Percentiles rank a stretch among this genome's conserved stretches.
These are phyloP conservation scores for Muntiacus muntjak DNA, from an alignment of 2,113 vertebrate species.

Conservation along the genomic window DNA sequence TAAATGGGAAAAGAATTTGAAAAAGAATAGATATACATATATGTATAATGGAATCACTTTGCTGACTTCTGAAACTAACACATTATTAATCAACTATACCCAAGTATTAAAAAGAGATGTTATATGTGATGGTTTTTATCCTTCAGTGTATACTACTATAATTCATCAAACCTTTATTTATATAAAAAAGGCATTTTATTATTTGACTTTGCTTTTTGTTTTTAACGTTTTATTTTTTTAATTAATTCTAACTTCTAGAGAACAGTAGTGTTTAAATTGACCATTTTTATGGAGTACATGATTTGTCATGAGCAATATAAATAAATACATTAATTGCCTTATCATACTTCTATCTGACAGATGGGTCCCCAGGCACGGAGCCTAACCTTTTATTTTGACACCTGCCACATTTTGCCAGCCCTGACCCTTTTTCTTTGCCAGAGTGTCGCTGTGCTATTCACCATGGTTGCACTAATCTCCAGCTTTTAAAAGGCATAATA, in stretches of 20 bases:
- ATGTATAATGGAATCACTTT: not conserved
- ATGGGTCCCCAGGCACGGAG: constrained; percentile 72
- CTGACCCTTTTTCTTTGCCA: constrained; percentile 59
- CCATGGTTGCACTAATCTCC: constrained; percentile 65
- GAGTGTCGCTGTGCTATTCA: constrained; percentile 51
- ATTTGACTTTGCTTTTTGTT: not conserved
- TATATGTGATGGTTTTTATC: not conserved
- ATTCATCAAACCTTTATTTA: not conserved
- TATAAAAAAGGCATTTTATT: not conserved
- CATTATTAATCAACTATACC: not conserved
- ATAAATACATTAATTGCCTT: constrained; percentile 72
- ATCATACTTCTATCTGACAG: constrained; percentile 68
- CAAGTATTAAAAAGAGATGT: not conserved
- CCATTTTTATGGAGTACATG: constrained; percentile 20
- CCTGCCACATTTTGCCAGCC: constrained; percentile 67
- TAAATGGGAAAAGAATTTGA: not conserved
- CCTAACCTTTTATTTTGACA: constrained; percentile 75
- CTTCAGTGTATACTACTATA: not conserved
- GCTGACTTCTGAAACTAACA: not conserved
- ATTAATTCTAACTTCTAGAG: constrained; percentile 7
- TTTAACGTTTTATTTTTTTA: constrained; percentile 29
- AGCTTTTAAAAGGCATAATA: constrained; percentile 67
- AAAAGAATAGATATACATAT: not conserved
- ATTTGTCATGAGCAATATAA: constrained; percentile 59
- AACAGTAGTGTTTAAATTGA: constrained; percentile 39